Base-by-base conservation (phyloP, 1,140 invertebrate species). In the Diabrotica virgifera region DNA sequence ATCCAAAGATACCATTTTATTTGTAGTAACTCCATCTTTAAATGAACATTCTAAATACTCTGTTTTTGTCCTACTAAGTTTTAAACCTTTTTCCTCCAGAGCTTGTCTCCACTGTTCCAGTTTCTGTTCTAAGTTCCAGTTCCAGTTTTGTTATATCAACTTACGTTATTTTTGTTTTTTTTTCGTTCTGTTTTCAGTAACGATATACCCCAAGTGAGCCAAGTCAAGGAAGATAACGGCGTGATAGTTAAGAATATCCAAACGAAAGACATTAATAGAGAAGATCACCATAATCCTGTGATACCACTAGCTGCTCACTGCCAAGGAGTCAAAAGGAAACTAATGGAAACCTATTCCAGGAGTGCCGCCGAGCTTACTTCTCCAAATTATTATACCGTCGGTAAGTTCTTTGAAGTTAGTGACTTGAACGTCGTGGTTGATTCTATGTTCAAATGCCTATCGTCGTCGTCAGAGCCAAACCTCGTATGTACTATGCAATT, bases 241-340 rank as follows among this genome's bases (percentile, higher is more conserved):
- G 68, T 70, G 2, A 70, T 70, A 56, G 63, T 69, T 24, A 59
- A 63, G 38, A 64, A 60, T 57, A 50, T 52, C 35, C 59, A 24
- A 9, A 35, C 40, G 7, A 50, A 12, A 53, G 65, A 64, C 12
- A 14, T 24, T 56, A 66, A 68, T 36, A 52, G 46, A 59, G 52
- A 62, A 52, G 38, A 57, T 11, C 12, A 57, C 11, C 6, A 36
- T 52, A 62, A 62, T 13, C 35, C 69, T 64, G 70, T 71, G 64
- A 68, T 65, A 66, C 35, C 65, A 9, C 62, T 62, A 65, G 14
- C 63, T 12, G 37, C 66, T 55, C 69, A 76, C 65, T 76, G 72
- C 67, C 75, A 72, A 67, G 52, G 24, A 3, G 36, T 62, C 35
- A 38, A 37, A 13, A 46, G n/a, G n/a, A 46, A 46, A 46, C n/a